These are phyloP conservation scores for Epinephelus malabaricus DNA, from an alignment of 2,797 vertebrate species.

Conservation along the genomic window DNA sequence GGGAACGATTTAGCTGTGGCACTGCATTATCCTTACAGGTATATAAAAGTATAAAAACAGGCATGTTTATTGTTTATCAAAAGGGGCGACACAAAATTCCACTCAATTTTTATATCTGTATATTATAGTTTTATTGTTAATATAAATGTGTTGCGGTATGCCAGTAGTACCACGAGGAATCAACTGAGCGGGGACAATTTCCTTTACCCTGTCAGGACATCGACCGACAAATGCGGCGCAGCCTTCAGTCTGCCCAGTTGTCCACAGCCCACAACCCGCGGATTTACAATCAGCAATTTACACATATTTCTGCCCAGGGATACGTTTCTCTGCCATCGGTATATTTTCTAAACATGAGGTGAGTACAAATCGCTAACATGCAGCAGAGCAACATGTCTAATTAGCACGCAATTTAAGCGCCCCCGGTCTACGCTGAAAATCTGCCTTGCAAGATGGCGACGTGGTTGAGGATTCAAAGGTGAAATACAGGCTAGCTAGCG, in stretches of 20 bases:
- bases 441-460: slow-evolving; percentile 89
- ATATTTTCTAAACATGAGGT: slow-evolving; percentile 82
- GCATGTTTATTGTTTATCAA: neutral
- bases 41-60: slow-evolving; percentile 53
- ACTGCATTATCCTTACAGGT: slow-evolving; percentile 80
- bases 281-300: slow-evolving; percentile 78
- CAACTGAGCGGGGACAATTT: slow-evolving; percentile 2
- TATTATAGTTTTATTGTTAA: fast-evolving
- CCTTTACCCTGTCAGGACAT: slow-evolving; percentile 79
- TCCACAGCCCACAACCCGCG: slow-evolving; percentile 78
- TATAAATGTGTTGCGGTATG: fast-evolving
- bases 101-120: fast-evolving
- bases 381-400: slow-evolving; percentile 41
- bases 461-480: slow-evolving; percentile 87
- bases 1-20: slow-evolving; percentile 81
- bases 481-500: slow-evolving; percentile 80
- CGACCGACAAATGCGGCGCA: slow-evolving; percentile 86
- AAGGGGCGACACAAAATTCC: fast-evolving
- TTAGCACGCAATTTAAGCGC: slow-evolving; percentile 65
- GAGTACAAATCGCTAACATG: slow-evolving; percentile 64
- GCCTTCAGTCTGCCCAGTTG: slow-evolving; percentile 81
- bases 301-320: slow-evolving; percentile 47
- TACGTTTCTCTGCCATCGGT: slow-evolving; percentile 43
- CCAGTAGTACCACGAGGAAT: fast-evolving
- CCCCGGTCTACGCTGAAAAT: slow-evolving; percentile 76